phyloP scores from a whole-genome alignment of 1,140 invertebrate genomes.

The Orchesella cincta region DNA sequence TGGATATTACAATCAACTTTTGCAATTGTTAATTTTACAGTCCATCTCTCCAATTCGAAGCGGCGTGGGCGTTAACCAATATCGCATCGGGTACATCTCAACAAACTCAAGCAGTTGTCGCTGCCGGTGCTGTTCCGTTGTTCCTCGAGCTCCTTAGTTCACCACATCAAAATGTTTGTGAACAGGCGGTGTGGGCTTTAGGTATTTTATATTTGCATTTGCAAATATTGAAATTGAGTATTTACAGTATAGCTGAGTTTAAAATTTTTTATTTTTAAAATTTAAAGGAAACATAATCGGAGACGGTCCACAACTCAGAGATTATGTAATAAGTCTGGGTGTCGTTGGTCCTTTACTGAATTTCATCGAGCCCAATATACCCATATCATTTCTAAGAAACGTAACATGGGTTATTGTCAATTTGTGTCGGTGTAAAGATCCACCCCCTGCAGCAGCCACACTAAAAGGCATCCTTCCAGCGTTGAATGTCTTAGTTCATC shows the following conservation, averaged over 20 bases:
- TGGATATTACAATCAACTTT: background rate
- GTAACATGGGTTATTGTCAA: constrained; percentile 99
- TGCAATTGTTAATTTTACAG: constrained; percentile 58
- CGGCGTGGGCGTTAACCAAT: constrained; percentile 98
- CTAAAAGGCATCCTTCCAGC: constrained; percentile 93
- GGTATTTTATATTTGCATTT: constrained; percentile 61
- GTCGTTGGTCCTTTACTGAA: constrained; percentile 83
- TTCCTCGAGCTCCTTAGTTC: constrained; percentile 89
- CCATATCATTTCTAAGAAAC: constrained; percentile 88
- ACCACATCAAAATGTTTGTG: constrained; percentile 94
- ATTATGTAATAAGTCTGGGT: constrained; percentile 88
- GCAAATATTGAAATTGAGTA: no score
- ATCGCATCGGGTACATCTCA: constrained; percentile 95
- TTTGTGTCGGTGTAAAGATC: constrained; percentile 94
- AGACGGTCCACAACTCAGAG: constrained; percentile 84
- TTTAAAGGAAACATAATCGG: constrained; percentile 79
- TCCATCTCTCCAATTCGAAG: constrained; percentile 94
- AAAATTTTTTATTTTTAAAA: constrained; percentile 25
- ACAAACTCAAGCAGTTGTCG: constrained; percentile 94
- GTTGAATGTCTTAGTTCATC: constrained; percentile 89
- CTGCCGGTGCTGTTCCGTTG: constrained; percentile 89
- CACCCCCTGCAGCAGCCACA: constrained; percentile 79
- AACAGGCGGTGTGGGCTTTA: constrained; percentile 98
- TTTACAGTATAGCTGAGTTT: no score
- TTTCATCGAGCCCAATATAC: constrained; percentile 91